phyloP scores from a whole-genome alignment of 2,113 vertebrate genomes.

The Dryoscopus gambensis region DNA sequence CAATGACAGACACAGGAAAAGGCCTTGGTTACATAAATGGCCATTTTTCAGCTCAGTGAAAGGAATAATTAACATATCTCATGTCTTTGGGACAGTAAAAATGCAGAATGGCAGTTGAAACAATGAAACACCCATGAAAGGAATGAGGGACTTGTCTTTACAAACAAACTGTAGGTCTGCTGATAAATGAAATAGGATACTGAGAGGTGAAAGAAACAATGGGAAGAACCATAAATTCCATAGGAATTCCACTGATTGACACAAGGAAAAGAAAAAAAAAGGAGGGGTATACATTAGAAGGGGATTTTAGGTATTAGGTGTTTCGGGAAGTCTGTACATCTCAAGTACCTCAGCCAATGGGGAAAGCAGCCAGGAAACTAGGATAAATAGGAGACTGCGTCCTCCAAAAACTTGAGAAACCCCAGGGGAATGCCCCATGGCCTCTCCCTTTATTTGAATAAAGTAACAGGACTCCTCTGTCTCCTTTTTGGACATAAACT shows the following conservation, averaged over 20 bases:
- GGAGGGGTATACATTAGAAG: background rate
- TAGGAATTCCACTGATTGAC: background rate
- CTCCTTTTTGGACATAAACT: too few species aligned
- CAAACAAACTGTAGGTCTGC: background rate
- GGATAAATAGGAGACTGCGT: too few species aligned
- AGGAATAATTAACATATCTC: background rate
- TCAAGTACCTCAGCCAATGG: too few species aligned
- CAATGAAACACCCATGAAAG: background rate
- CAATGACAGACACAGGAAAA: background rate
- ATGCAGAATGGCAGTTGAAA: background rate
- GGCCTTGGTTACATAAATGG: accelerated
- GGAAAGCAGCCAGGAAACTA: too few species aligned
- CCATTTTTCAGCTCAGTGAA: background rate
- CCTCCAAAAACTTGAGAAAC: too few species aligned
- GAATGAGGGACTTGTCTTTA: background rate
- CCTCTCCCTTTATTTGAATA: too few species aligned
- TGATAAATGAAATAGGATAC: background rate
- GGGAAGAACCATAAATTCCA: background rate
- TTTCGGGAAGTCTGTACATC: background rate
- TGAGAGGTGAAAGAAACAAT: background rate
- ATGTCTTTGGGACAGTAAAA: background rate
- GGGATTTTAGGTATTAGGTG: background rate
- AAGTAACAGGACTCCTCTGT: too few species aligned
- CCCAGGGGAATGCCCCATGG: too few species aligned
- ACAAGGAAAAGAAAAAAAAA: background rate